Evolutionary conservation across 2,888 invertebrate genomes (phyloP), one percentile per base, ranked within the genome.

Genomic region (Folsomia manolachei): DNA sequence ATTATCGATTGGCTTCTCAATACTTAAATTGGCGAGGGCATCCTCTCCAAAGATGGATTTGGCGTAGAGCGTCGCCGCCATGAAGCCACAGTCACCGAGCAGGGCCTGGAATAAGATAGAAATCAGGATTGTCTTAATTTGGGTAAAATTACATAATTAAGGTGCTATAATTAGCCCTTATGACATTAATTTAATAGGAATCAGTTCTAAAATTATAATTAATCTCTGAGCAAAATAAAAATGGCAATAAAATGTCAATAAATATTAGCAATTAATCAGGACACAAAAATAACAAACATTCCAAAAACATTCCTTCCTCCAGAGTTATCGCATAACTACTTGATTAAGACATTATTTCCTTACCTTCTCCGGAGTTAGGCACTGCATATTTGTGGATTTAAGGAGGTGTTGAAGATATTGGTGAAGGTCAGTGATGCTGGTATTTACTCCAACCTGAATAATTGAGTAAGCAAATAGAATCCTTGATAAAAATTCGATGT

Each of bases 61-160:
- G 62, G 98, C 98, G 86, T 99, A 99, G 88, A 99, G 90, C 84
- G 99, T 99, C 62, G 99, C 99, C 4, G 98, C 98, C 94, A 99
- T 95, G 86, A 99, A 99, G 4, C 98, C 98, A 85, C 99, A 99
- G 81, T 98, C 96, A 0, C 98, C 98, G 0, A 93, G 92, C 70
- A 98, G 86, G 0, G 96, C 95, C 90, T 91, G 84, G 1, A 80
- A 78, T 71, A 56, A 73, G 63, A 23, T 65, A 69, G 69, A 61
- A 73, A 70, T 72, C 63, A 26, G 23, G 56, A 52, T 18, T 26
- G 27, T 18, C 18, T 60, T 23, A 27, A 25, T n/a, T n/a, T n/a
- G n/a, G n/a, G n/a, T n/a, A n/a, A n/a, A n/a, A n/a, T n/a, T n/a
- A n/a, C n/a, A n/a, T n/a, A n/a, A n/a, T n/a, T n/a, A n/a, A n/a